These are phyloP conservation scores for Chirona hameri DNA, from an alignment of 2,888 invertebrate species.

Conservation along the genomic window DNA sequence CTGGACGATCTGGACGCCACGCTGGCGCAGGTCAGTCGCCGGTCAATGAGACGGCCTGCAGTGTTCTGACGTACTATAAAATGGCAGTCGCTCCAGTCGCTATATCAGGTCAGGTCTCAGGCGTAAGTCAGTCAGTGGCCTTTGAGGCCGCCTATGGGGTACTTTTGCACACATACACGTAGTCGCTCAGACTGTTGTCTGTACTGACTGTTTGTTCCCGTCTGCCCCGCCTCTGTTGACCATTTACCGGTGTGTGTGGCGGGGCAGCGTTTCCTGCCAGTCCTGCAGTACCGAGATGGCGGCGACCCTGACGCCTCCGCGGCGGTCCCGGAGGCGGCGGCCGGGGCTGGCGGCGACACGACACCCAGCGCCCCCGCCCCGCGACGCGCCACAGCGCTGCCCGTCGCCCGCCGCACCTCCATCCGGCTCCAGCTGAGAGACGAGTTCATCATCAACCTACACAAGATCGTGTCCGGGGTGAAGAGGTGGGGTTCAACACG, in stretches of 20 bases:
- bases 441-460: conserved; percentile 53
- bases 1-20: neutral
- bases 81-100: too few relatives aligned
- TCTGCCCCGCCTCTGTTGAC: too few relatives aligned
- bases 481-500: conserved; percentile 45
- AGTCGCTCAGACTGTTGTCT: too few relatives aligned
- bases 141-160: too few relatives aligned
- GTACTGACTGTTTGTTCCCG: too few relatives aligned
- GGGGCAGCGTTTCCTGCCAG: neutral
- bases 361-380: neutral
- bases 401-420: neutral
- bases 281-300: neutral
- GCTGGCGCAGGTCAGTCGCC: too few relatives aligned
- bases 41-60: too few relatives aligned
- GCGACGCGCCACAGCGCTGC: neutral
- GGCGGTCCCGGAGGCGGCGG: neutral
- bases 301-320: neutral
- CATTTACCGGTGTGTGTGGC: neutral
- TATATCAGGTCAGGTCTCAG: too few relatives aligned
- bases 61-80: too few relatives aligned
- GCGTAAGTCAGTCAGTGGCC: too few relatives aligned
- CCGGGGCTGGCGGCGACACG: conserved; percentile 2
- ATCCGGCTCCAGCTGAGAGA: conserved; percentile 47
- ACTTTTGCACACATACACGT: too few relatives aligned
- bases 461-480: conserved; percentile 54